Evolutionary conservation across 2,888 invertebrate species (phyloP).

Genomic region (Lutraria lutraria): DNA sequence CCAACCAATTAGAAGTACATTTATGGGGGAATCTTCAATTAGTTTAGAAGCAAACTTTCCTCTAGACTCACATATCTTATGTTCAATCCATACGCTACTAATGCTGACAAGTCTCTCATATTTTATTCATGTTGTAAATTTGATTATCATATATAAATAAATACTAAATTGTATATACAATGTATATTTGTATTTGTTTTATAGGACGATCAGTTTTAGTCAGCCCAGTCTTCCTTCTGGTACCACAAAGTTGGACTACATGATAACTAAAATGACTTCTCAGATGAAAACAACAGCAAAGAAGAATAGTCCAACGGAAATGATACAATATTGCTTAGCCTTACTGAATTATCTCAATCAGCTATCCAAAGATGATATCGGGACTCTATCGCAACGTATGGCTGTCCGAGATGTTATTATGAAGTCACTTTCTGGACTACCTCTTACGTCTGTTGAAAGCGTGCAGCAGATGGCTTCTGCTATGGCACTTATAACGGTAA

Average conservation of each 20-base stretch:
- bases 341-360: conserved; percentile 76
- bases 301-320: conserved; percentile 73
- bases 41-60: too few relatives aligned
- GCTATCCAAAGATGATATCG: conserved; percentile 61
- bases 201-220: conserved; percentile 66
- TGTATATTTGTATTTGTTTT: background rate
- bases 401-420: conserved; percentile 75
- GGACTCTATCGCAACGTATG: conserved; percentile 56
- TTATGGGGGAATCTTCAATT: too few relatives aligned
- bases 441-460: conserved; percentile 68
- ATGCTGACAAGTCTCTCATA: too few relatives aligned
- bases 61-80: too few relatives aligned
- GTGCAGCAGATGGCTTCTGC: conserved; percentile 76
- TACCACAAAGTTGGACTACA: conserved; percentile 62
- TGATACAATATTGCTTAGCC: conserved; percentile 78
- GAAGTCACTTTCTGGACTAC: conserved; percentile 68
- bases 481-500: conserved; percentile 76
- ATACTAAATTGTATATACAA: too few relatives aligned
- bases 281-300: conserved; percentile 70
- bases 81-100: too few relatives aligned
- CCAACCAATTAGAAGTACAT: too few relatives aligned
- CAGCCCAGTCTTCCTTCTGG: conserved; percentile 43
- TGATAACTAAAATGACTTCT: conserved; percentile 61
- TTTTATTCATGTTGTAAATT: too few relatives aligned
- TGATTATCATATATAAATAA: too few relatives aligned